These are phyloP conservation scores for Steinernema feltiae DNA, from an alignment of 1,140 invertebrate species.

Conservation along the genomic window DNA sequence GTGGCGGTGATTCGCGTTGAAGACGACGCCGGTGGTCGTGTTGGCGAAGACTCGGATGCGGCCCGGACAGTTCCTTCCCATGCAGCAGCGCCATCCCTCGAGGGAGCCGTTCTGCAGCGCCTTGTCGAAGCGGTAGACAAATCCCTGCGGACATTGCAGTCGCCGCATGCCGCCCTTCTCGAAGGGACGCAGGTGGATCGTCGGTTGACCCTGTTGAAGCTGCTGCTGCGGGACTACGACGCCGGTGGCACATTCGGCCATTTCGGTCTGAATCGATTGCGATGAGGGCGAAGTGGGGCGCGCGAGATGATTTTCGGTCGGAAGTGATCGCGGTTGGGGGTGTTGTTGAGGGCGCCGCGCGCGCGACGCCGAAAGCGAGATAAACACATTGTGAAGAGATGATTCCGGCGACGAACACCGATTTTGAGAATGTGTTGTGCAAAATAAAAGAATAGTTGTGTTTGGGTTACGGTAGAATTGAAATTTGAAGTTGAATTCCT, in stretches of 20 bases:
- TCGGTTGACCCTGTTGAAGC: not conserved
- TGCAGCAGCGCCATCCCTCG: conserved; percentile 6
- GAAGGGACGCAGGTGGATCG: not conserved
- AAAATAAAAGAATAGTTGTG: not conserved
- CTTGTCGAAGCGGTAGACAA: conserved; percentile 10
- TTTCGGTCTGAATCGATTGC: not conserved
- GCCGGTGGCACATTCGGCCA: not conserved
- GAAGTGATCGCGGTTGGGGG: no score
- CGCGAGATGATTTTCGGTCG: no score
- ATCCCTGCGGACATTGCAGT: not conserved
- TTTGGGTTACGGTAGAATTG: no score
- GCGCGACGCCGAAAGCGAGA: not conserved
- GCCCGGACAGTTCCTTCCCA: not conserved
- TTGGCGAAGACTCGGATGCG: not conserved
- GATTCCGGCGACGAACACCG: not conserved
- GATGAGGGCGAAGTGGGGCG: not conserved
- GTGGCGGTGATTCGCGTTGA: conserved; percentile 8
- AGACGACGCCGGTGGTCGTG: not conserved
- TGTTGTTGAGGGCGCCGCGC: no score
- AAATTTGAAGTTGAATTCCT: no score
- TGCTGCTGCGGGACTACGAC: not conserved
- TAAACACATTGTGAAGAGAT: not conserved
- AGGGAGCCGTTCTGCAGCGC: not conserved
- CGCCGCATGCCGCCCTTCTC: not conserved
- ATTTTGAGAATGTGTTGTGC: not conserved